A percentile compares a stretch with the other conserved stretches of the same genome.
phyloP scores from a whole-genome alignment of 2,797 vertebrate species.

The Periophthalmus magnuspinnatus region DNA sequence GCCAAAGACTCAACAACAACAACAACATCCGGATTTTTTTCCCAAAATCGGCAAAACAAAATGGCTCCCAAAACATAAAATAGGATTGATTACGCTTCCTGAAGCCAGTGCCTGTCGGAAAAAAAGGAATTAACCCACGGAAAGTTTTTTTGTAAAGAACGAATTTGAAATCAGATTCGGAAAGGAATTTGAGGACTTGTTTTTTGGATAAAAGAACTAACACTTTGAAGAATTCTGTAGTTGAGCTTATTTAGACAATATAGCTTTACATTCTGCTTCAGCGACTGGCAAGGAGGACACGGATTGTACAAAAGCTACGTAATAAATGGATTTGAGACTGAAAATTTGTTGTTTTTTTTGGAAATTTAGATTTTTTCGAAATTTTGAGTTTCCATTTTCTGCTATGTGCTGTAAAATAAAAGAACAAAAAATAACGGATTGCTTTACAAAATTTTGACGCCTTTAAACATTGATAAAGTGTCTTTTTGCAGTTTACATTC shows the following conservation, averaged over 20 bases:
- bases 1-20: conserved; percentile 89
- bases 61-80: conserved; percentile 45
- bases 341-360: conserved; percentile 25
- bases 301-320: conserved; percentile 53
- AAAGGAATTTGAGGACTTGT: conserved; percentile 27
- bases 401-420: conserved; percentile 71
- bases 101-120: conserved; percentile 70
- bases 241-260: conserved; percentile 58
- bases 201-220: conserved; percentile 66
- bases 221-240: conserved; percentile 67
- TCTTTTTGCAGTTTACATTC: conserved; percentile 68
- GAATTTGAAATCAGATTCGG: conserved; percentile 20
- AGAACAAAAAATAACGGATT: conserved; percentile 41
- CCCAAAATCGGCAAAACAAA: conserved; percentile 8
- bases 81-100: conserved; percentile 58
- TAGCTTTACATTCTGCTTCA: conserved; percentile 67
- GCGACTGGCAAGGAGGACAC: conserved; percentile 49
- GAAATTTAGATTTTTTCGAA: conserved; percentile 6
- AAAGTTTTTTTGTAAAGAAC: conserved; percentile 15
- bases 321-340: conserved; percentile 55
- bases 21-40: conserved; percentile 22
- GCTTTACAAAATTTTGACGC: conserved; percentile 61
- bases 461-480: conserved; percentile 57
- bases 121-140: conserved; percentile 6
- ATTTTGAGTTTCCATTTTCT: conserved; percentile 37